A percentile compares a stretch with the other conserved stretches of the same genome.
These are phyloP conservation scores for Panthera leo DNA, from an alignment of 2,113 vertebrate genomes.

Conservation along the genomic window DNA sequence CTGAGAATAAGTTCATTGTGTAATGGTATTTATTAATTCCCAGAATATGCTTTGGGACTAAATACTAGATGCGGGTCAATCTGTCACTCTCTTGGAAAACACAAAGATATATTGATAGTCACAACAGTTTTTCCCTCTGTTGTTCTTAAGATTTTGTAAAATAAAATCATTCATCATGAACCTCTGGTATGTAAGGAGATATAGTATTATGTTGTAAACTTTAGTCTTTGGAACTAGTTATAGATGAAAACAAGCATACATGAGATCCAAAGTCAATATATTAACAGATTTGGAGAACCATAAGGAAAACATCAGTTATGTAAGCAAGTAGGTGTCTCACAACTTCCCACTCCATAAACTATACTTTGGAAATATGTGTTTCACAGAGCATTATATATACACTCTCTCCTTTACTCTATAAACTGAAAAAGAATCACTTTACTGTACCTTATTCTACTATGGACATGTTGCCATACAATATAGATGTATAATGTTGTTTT, in stretches of 20 bases:
- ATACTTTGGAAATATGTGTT: neutral
- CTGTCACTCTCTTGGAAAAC: neutral
- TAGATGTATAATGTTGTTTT: neutral
- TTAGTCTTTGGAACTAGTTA: neutral
- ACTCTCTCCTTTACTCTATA: neutral
- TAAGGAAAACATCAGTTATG: neutral
- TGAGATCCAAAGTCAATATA: neutral
- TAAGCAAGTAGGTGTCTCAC: neutral
- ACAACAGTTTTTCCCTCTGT: neutral
- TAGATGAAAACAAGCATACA: neutral
- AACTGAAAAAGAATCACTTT: neutral
- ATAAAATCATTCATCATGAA: neutral
- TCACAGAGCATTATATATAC: neutral
- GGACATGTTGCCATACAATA: neutral
- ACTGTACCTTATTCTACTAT: neutral
- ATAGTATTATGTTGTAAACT: neutral
- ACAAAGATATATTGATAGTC: neutral
- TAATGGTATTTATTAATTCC: neutral
- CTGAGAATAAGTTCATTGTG: neutral
- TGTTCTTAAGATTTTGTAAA: neutral
- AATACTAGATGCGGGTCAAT: neutral
- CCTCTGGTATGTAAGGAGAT: neutral
- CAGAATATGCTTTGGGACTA: neutral
- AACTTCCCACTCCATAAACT: neutral
- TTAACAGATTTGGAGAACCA: neutral